Base-by-base conservation (phyloP, 2,888 invertebrate species). In the Anthrax anthrax region DNA sequence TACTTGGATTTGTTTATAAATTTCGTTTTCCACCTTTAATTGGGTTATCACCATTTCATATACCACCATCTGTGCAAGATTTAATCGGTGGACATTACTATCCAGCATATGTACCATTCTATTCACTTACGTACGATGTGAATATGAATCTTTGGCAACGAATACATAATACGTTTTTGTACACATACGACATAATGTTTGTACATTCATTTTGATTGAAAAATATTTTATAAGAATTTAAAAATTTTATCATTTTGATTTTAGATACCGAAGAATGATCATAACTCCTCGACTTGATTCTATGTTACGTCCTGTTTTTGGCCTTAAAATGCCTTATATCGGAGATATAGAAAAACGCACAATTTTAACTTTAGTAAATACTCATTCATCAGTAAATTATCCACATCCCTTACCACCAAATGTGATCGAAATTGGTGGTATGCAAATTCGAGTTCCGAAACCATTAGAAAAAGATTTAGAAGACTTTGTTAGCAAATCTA, bases 391-490 rank as follows among this genome's bases (percentile, higher is more conserved):
- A 1, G 47, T 63, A 4, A 62, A 65, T 37, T 61, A 57, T 47
- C 54, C 60, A 2, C 59, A 62, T 34, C 58, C 64, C 32, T 34
- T 63, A n/a, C 63, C 63, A 4, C 63, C 63, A 8, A 63, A 63
- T 52, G 53, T 67, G 0, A 57, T 68, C 14, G 60, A 63, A 54
- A 57, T 68, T 3, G 67, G 61, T 9, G 68, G 68, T 0, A 46
- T 67, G 39, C 68, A 68, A 38, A 60, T 67, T 23, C 27, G 46
- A 10, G 54, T 60, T 6, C 48, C 59, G 4, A 48, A 55, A 14
- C 53, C 57, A 4, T 39, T 67, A 42, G 57, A 63, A 0, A 32
- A 47, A 0, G 57, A 59, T 18, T 17, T 64, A 1, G 50, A 58
- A 32, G 42, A 51, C 0, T 68, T 62, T 44, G 47, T 63, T 3